Percentiles rank a stretch among this genome's conserved stretches.
Conservation (phyloP, 1,140 invertebrate species). For the Glomeris maerens region DNA sequence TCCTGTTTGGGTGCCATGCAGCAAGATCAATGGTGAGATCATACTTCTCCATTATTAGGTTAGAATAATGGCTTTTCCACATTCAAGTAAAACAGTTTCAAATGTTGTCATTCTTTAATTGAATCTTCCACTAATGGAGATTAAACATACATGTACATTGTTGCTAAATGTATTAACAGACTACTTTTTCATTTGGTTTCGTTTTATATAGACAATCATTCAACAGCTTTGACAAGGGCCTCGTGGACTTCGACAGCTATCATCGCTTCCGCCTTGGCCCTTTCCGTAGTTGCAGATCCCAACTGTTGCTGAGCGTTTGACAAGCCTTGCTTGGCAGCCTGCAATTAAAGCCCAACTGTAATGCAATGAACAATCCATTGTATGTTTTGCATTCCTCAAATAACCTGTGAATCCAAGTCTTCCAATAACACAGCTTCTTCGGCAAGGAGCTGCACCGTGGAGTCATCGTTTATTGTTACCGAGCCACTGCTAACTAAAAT, state of each 20-base stretch:
- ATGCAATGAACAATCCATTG: too few species aligned
- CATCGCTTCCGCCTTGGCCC: constrained; percentile 77
- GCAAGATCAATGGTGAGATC: too few species aligned
- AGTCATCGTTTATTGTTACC: constrained; percentile 95
- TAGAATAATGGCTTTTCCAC: background rate
- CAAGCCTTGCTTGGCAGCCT: constrained; percentile 52
- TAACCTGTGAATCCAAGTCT: constrained; percentile 52
- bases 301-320: constrained; percentile 69
- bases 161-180: background rate
- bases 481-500: constrained; percentile 96
- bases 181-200: background rate
- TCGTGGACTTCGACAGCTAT: constrained; percentile 92
- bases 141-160: background rate
- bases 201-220: constrained; percentile 38
- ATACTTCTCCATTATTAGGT: background rate
- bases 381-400: too few species aligned
- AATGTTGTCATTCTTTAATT: constrained; percentile 3
- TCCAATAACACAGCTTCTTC: constrained; percentile 90
- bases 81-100: too few species aligned
- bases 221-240: constrained; percentile 70
- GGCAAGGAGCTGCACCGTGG: constrained; percentile 90
- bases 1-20: too few species aligned
- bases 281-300: constrained; percentile 59
- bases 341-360: too few species aligned
- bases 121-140: background rate